Evolutionary conservation across 2,888 invertebrate genomes (phyloP), one percentile per base, ranked within the genome.

Genomic region (Anorthoa munda): DNA sequence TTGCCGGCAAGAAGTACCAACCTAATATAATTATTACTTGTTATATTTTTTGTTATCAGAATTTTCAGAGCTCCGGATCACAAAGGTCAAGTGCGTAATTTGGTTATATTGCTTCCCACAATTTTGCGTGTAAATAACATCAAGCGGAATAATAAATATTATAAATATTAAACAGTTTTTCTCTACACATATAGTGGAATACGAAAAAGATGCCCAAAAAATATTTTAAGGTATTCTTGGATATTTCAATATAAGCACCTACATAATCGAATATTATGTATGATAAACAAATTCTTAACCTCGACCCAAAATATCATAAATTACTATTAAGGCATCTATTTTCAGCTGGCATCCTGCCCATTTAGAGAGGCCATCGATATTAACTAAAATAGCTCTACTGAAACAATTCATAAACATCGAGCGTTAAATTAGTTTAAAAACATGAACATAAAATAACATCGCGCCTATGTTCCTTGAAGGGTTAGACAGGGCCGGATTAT

Each of bases 291-390:
- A 66, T 63, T 63, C 61, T 66, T 76, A 77, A 81, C 76, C 69
- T 82, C 50, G 70, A 71, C 72, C 71, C 55, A 66, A 59, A 82
- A 64, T 66, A 66, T 51, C 66, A 78, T 82, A 78, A 77, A 82
- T 71, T 77, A 66, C 72, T 78, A 82, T 78, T 71, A 77, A 26
- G 77, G 82, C 56, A 63, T 71, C 61, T 82, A 82, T 71, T 71
- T n/a, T 21, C 21, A 82, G 58, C 82, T 79, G 82, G 79, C 79
- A 82, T 23, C 21, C 51, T 82, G 82, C 82, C 79, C 72, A 78
- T 63, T 56, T 11, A 55, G 31, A 77, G 61, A 64, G 65, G 72
- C 66, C 79, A 64, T 82, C 79, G 46, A 66, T 79, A 78, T 66
- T 78, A 18, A 77, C 82, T 64, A 56, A 66, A 77, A 78, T 82